phyloP scores from a whole-genome alignment of 2,888 invertebrate genomes.

The Eueremaeus valkanovi region DNA sequence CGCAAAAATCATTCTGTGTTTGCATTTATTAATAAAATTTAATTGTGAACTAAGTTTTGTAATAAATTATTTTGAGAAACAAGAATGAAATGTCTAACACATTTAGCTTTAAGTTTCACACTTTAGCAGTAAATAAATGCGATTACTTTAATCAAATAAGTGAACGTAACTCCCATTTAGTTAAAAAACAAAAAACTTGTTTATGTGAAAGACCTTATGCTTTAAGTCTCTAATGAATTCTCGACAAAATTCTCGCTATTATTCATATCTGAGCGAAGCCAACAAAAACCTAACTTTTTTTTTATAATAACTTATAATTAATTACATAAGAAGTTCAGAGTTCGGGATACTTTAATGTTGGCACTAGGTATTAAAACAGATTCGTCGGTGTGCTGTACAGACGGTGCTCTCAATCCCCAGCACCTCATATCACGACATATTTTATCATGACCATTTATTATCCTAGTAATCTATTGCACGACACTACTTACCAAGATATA shows the following conservation, averaged over 20 bases:
- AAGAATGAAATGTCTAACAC: background rate
- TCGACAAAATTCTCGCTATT: background rate
- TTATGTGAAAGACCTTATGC: background rate
- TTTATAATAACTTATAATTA: background rate
- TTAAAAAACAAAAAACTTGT: conserved; percentile 26
- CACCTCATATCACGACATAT: too few relatives aligned
- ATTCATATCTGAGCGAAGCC: background rate
- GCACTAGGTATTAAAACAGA: too few relatives aligned
- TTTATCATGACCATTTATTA: too few relatives aligned
- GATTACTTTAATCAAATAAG: conserved; percentile 19
- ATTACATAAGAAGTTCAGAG: background rate
- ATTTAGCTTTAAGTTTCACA: conserved; percentile 14
- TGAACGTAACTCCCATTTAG: background rate
- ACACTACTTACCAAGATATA: too few relatives aligned
- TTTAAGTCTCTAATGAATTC: background rate
- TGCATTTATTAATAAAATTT: background rate
- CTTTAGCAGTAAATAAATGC: conserved; percentile 30
- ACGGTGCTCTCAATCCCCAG: too few relatives aligned
- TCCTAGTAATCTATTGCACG: too few relatives aligned
- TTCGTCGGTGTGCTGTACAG: too few relatives aligned
- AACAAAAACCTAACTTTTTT: too few relatives aligned
- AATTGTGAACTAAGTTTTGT: background rate
- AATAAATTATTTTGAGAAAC: background rate
- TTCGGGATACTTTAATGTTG: background rate
- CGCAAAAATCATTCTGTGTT: background rate